These are phyloP conservation scores for Halictus quadricinctus DNA, from an alignment of 2,888 invertebrate species.

Conservation along the genomic window DNA sequence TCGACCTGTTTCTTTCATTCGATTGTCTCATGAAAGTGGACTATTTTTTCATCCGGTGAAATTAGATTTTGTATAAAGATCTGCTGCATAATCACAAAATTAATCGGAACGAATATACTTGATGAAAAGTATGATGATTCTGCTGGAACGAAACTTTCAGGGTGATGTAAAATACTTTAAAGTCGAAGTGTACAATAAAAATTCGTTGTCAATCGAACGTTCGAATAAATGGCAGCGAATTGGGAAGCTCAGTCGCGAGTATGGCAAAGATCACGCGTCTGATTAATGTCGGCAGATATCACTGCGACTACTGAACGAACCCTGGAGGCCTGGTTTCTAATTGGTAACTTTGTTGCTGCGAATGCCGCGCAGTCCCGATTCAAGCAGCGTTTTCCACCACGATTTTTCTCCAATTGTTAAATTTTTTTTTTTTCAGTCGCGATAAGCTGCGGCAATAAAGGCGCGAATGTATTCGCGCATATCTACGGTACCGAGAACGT, in stretches of 20 bases:
- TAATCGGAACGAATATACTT: background rate
- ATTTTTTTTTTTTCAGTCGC: background rate
- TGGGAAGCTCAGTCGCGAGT: constrained; percentile 25
- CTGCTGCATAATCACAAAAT: background rate
- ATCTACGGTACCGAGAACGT: constrained; percentile 4
- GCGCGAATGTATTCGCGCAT: background rate
- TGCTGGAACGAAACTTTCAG: constrained; percentile 4
- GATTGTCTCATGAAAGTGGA: background rate
- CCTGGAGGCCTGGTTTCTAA: background rate
- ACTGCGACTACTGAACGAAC: constrained; percentile 29
- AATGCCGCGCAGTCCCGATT: constrained; percentile 10
- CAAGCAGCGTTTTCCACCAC: background rate
- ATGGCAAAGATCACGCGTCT: constrained; percentile 32
- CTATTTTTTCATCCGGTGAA: background rate
- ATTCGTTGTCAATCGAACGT: constrained; percentile 11
- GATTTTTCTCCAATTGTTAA: constrained; percentile 20
- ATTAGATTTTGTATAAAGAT: background rate
- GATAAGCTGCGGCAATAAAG: constrained; percentile 24
- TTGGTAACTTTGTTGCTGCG: constrained; percentile 13
- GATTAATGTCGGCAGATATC: constrained; percentile 55
- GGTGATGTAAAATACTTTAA: constrained; percentile 7
- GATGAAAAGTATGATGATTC: background rate
- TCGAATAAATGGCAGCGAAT: constrained; percentile 38
- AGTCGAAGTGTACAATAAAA: constrained; percentile 20
- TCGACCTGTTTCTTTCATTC: background rate